Evolutionary conservation across 2,797 vertebrate genomes (phyloP).

Genomic region (Sebastes aleutianus): DNA sequence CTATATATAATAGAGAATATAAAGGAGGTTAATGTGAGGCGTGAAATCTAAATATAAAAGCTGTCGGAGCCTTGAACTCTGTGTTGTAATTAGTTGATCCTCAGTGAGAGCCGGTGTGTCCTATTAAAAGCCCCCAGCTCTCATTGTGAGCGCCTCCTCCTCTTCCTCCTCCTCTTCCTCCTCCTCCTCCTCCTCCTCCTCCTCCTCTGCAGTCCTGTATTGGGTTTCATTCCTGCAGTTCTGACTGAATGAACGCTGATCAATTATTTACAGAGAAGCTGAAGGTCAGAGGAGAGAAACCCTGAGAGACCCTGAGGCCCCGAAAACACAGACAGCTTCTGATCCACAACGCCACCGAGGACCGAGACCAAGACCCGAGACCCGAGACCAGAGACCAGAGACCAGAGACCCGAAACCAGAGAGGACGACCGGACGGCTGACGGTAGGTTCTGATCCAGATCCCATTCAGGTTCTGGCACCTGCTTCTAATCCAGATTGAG

Average conservation of each 20-base stretch:
- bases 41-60: background rate
- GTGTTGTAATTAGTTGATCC: background rate
- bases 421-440: background rate
- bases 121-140: background rate
- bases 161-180: background rate
- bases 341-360: background rate
- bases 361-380: too few relatives aligned
- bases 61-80: background rate
- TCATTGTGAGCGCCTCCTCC: background rate
- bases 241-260: slow-evolving; percentile 75
- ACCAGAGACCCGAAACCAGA: background rate
- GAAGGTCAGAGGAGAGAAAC: slow-evolving; percentile 60
- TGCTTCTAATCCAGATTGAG: background rate
- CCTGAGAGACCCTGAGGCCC: slow-evolving; percentile 39
- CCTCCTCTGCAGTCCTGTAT: slow-evolving; percentile 61
- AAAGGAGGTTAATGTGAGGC: background rate
- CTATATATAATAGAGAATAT: too few relatives aligned
- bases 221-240: slow-evolving; percentile 79
- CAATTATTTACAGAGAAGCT: slow-evolving; percentile 82
- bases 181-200: background rate
- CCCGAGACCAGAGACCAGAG: too few relatives aligned
- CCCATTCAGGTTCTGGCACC: background rate
- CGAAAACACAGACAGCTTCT: slow-evolving; percentile 3
- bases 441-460: slow-evolving; percentile 19
- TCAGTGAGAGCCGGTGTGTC: background rate